These are phyloP conservation scores for Dyspetes luteomarginatus DNA, from an alignment of 2,888 invertebrate species.

Conservation along the genomic window DNA sequence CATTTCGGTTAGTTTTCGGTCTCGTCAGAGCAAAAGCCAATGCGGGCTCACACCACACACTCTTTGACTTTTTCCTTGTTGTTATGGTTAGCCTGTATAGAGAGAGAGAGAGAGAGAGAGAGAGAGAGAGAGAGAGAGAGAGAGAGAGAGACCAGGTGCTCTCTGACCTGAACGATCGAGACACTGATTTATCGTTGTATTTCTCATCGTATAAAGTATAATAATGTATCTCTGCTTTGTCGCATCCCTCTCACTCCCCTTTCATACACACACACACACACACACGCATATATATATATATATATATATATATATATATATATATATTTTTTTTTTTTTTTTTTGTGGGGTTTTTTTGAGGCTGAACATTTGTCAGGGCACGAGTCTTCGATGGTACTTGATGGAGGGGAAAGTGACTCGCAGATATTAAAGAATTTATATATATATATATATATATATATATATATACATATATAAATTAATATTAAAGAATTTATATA, in stretches of 20 bases:
- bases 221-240: slow-evolving; percentile 22
- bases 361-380: slow-evolving; percentile 26
- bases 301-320: no score
- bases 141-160: slow-evolving; percentile 61
- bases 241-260: slow-evolving; percentile 56
- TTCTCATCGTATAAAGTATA: slow-evolving; percentile 26
- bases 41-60: slow-evolving; percentile 16
- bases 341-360: background rate
- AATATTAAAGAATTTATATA: no score
- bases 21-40: slow-evolving; percentile 6
- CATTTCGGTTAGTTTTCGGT: slow-evolving; percentile 34
- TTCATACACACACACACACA: background rate
- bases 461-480: no score
- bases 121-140: no score
- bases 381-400: slow-evolving; percentile 11
- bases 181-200: slow-evolving; percentile 62
- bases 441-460: no score
- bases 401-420: background rate
- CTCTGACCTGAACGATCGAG: slow-evolving; percentile 26
- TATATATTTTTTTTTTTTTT: background rate
- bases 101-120: no score
- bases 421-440: background rate
- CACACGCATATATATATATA: no score
- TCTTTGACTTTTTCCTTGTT: background rate
- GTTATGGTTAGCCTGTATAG: background rate